phyloP scores from a whole-genome alignment of 2,113 vertebrate genomes.

The Macroglossus sobrinus region DNA sequence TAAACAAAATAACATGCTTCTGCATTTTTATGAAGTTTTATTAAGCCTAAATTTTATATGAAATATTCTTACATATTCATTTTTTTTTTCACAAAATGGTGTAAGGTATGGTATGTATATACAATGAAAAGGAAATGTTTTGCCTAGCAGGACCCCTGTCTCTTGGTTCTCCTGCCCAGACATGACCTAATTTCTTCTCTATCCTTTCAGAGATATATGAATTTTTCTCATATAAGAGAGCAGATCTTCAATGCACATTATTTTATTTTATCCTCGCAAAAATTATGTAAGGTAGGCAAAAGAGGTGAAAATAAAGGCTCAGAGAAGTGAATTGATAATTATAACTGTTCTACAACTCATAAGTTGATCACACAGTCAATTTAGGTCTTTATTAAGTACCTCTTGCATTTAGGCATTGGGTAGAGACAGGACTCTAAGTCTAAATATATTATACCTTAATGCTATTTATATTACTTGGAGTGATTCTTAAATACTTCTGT shows the following conservation, averaged over 20 bases:
- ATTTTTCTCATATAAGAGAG: not conserved
- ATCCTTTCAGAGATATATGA: not conserved
- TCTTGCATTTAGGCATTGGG: not conserved
- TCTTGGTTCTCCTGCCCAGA: not conserved
- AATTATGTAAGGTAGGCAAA: not conserved
- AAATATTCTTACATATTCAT: not conserved
- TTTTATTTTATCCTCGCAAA: not conserved
- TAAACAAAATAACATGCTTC: not conserved
- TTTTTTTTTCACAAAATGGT: not conserved
- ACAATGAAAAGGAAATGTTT: not conserved
- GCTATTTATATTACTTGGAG: not conserved
- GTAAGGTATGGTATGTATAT: not conserved
- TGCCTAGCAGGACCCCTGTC: not conserved
- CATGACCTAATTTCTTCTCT: not conserved
- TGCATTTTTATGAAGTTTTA: slow-evolving; percentile 4
- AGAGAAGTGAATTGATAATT: not conserved
- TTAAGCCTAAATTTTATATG: slow-evolving; percentile 10
- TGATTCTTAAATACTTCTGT: not conserved
- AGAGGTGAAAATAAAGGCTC: not conserved
- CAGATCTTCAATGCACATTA: not conserved
- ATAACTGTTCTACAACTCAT: not conserved
- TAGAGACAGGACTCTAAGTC: not conserved
- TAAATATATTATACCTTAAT: not conserved
- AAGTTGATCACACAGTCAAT: not conserved
- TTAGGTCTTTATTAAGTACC: not conserved